These are phyloP conservation scores for Magallana ariakensis DNA, from an alignment of 1,140 invertebrate genomes.

Conservation along the genomic window DNA sequence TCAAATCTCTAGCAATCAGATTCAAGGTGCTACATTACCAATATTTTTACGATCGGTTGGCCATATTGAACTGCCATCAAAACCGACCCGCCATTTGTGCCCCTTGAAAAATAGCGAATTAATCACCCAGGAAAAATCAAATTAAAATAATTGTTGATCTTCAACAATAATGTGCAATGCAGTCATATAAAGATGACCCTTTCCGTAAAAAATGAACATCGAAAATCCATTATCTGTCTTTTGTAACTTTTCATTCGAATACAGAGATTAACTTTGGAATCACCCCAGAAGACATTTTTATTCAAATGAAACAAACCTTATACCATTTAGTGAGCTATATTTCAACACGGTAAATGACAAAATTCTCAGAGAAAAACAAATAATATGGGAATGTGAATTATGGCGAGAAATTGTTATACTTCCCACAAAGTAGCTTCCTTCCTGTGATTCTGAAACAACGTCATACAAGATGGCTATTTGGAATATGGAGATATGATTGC, in stretches of 20 bases:
- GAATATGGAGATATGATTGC: slow-evolving; percentile 30
- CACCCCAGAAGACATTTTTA: slow-evolving; percentile 18
- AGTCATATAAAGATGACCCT: slow-evolving; percentile 34
- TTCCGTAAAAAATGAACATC: slow-evolving; percentile 32
- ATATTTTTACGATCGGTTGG: slow-evolving; percentile 30
- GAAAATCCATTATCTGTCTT: slow-evolving; percentile 34
- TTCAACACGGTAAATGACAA: slow-evolving; percentile 19
- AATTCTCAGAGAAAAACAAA: slow-evolving; percentile 20
- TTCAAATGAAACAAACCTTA: slow-evolving; percentile 38
- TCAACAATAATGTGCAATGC: slow-evolving; percentile 34
- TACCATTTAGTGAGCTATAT: slow-evolving; percentile 22
- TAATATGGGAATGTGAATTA: slow-evolving; percentile 34
- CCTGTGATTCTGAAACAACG: neutral
- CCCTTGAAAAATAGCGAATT: slow-evolving; percentile 38
- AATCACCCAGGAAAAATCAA: slow-evolving; percentile 36
- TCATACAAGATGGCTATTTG: slow-evolving; percentile 15
- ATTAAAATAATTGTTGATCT: slow-evolving; percentile 39
- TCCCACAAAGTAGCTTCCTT: slow-evolving; percentile 11
- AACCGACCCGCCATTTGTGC: neutral
- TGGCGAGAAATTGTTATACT: slow-evolving; percentile 34
- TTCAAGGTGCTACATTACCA: slow-evolving; percentile 16
- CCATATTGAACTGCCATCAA: slow-evolving; percentile 34
- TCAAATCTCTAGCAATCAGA: slow-evolving; percentile 18
- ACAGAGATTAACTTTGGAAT: slow-evolving; percentile 16
- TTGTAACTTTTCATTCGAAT: slow-evolving; percentile 17